Conservation (phyloP, 1,140 invertebrate genomes). For the Archivesica marissinica region DNA sequence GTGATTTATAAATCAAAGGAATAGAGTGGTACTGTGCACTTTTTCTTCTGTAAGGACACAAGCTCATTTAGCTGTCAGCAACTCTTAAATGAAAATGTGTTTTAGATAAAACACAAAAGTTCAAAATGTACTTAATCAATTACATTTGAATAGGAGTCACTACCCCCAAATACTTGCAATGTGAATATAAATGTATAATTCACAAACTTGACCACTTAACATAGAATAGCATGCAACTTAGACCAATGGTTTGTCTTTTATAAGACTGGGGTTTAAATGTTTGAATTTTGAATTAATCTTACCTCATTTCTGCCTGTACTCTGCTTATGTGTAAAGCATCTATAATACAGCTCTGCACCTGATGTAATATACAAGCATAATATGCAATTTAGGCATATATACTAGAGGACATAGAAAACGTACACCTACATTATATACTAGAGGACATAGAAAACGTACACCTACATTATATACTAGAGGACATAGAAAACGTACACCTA, state of each 20-base stretch:
- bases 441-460: too few relatives aligned
- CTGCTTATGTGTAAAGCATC: too few relatives aligned
- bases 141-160: background rate
- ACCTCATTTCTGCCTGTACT: too few relatives aligned
- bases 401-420: too few relatives aligned
- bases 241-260: too few relatives aligned
- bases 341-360: too few relatives aligned
- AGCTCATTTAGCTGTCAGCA: constrained; percentile 32
- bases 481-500: too few relatives aligned
- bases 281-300: background rate
- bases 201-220: background rate
- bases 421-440: too few relatives aligned
- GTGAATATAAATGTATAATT: constrained; percentile 4
- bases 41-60: background rate
- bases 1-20: constrained; percentile 62
- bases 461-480: too few relatives aligned
- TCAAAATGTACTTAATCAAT: constrained; percentile 34
- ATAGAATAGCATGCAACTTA: background rate
- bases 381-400: too few relatives aligned
- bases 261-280: background rate
- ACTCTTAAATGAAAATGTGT: constrained; percentile 17
- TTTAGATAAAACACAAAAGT: constrained; percentile 17
- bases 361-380: too few relatives aligned
- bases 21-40: background rate
- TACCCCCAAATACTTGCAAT: background rate